Evolutionary conservation across 2,888 invertebrate genomes (phyloP).

Genomic region (Steromphala cineraria): DNA sequence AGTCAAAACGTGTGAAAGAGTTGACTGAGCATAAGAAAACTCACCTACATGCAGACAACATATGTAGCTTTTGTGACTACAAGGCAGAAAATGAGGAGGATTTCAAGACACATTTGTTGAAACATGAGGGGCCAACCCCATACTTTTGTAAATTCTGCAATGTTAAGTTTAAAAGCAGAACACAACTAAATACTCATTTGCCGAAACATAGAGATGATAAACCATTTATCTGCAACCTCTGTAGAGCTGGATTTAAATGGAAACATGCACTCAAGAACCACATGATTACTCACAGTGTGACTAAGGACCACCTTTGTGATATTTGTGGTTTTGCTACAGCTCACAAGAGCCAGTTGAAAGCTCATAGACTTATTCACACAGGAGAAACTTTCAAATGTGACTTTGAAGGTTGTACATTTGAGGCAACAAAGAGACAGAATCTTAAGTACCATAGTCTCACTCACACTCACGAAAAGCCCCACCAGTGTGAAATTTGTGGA

Average conservation of each 20-base stretch:
- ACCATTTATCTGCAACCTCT: slow-evolving; percentile 78
- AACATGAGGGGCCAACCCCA: slow-evolving; percentile 77
- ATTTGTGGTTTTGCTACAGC: slow-evolving; percentile 80
- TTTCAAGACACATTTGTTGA: slow-evolving; percentile 73
- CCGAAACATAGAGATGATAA: slow-evolving; percentile 79
- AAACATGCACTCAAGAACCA: slow-evolving; percentile 78
- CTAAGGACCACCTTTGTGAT: slow-evolving; percentile 79
- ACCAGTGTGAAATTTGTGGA: slow-evolving; percentile 80
- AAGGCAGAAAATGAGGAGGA: slow-evolving; percentile 64
- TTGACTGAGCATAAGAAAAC: slow-evolving; percentile 55
- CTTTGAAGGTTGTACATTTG: slow-evolving; percentile 75
- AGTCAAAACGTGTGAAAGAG: slow-evolving; percentile 48
- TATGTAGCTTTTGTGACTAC: slow-evolving; percentile 74
- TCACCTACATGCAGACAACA: slow-evolving; percentile 61
- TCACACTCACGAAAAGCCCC: slow-evolving; percentile 79
- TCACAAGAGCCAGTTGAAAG: slow-evolving; percentile 78
- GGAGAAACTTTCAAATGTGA: slow-evolving; percentile 78
- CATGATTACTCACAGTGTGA: slow-evolving; percentile 77
- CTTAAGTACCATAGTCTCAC: slow-evolving; percentile 79
- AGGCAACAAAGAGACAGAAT: slow-evolving; percentile 78
- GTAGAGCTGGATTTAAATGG: slow-evolving; percentile 79
- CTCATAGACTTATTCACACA: slow-evolving; percentile 78
- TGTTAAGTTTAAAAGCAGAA: slow-evolving; percentile 77
- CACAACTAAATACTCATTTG: slow-evolving; percentile 77
- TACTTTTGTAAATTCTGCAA: slow-evolving; percentile 79